Evolutionary conservation across 2,888 invertebrate genomes (phyloP).

Genomic region (Labia minor): DNA sequence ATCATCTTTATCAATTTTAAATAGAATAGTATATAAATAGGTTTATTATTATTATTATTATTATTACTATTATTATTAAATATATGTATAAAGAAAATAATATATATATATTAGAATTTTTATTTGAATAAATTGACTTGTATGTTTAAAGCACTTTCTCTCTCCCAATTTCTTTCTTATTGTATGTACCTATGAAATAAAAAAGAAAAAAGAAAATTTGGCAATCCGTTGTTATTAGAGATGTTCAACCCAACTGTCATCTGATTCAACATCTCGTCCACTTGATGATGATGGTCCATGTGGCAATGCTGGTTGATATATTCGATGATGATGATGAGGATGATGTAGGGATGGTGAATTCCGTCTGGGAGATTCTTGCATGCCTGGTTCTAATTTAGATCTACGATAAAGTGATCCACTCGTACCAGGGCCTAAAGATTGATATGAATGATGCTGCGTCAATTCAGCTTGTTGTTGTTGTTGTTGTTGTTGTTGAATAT

Average conservation of each 20-base stretch:
- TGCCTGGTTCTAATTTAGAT: not conserved
- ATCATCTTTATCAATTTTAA: too few species aligned
- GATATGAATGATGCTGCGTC: not conserved
- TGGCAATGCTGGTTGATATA: not conserved
- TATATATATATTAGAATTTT: too few species aligned
- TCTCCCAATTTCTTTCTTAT: not conserved
- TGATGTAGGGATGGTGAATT: not conserved
- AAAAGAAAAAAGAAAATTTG: too few species aligned
- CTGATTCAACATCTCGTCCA: not conserved
- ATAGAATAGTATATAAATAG: too few species aligned
- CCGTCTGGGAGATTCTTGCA: not conserved
- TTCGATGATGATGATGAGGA: too few species aligned
- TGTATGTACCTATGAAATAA: too few species aligned
- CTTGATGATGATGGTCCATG: not conserved
- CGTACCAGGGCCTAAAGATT: not conserved
- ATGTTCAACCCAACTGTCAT: conserved; percentile 1
- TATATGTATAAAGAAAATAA: too few species aligned
- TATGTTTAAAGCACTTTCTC: not conserved
- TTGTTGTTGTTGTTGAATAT: not conserved
- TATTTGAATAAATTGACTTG: not conserved
- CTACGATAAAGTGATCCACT: not conserved
- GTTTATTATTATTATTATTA: too few species aligned
- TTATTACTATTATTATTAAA: too few species aligned
- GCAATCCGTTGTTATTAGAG: not conserved
- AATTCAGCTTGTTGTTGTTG: too few species aligned